phyloP scores from a whole-genome alignment of 1,140 invertebrate species.

The Heliconius himera region DNA sequence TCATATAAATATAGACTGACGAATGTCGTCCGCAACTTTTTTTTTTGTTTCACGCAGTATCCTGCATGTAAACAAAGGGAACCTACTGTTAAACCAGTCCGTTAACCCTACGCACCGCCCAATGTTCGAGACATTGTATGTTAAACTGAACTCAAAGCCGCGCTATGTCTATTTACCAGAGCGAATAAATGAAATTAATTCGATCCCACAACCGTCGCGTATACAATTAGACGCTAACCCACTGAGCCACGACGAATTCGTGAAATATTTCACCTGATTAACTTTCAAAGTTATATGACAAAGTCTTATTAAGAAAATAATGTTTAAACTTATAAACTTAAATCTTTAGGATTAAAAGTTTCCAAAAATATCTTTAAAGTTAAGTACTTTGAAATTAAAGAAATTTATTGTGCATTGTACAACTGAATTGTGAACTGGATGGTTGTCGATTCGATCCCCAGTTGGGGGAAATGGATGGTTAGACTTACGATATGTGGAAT shows the following conservation, averaged over 20 bases:
- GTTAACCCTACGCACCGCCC: too few species aligned
- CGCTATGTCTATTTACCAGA: too few species aligned
- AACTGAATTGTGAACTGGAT: too few species aligned
- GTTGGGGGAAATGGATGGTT: not conserved
- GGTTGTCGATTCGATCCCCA: not conserved
- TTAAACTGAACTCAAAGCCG: too few species aligned
- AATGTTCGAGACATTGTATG: too few species aligned
- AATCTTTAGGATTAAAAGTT: slow-evolving; percentile 1
- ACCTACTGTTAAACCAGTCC: not conserved
- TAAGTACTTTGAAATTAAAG: not conserved
- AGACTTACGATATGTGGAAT: not conserved
- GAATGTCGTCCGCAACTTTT: not conserved
- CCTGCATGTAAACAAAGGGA: not conserved
- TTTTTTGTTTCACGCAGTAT: not conserved
- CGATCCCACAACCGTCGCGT: not conserved
- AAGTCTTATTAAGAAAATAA: not conserved
- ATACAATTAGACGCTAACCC: not conserved
- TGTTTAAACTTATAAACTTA: not conserved
- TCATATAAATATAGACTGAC: slow-evolving; percentile 1
- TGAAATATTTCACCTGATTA: not conserved
- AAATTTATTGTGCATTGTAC: not conserved
- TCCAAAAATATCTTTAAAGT: not conserved
- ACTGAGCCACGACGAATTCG: not conserved
- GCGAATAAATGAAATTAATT: too few species aligned
- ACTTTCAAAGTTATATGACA: not conserved